These are phyloP conservation scores for Tichodroma muraria DNA, from an alignment of 2,113 vertebrate genomes.

Conservation along the genomic window DNA sequence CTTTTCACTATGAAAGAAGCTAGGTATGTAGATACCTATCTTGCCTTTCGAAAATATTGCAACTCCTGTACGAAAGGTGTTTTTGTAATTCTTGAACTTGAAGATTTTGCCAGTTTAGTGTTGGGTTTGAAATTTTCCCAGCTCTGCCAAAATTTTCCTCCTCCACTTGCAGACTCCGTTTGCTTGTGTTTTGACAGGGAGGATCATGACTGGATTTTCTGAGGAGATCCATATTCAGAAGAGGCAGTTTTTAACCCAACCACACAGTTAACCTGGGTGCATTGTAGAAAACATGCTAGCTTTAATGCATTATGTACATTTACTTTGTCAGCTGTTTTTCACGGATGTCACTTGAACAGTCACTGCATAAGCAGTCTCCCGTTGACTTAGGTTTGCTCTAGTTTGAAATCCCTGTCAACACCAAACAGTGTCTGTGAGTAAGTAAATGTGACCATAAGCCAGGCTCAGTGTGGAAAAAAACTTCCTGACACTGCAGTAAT, in stretches of 20 bases:
- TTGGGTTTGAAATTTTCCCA: background rate
- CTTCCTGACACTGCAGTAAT: background rate
- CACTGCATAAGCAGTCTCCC: background rate
- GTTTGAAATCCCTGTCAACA: conserved; percentile 7
- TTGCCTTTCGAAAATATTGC: background rate
- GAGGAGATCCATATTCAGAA: background rate
- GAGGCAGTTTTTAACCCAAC: background rate
- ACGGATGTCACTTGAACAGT: background rate
- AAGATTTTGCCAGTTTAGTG: background rate
- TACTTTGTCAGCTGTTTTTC: background rate
- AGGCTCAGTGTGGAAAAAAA: background rate
- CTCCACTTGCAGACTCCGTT: background rate
- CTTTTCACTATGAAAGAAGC: background rate
- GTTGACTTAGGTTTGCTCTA: background rate
- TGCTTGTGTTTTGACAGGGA: background rate
- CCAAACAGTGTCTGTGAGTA: background rate
- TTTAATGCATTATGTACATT: background rate
- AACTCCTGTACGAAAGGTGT: background rate
- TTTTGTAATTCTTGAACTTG: background rate
- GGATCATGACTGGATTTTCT: background rate
- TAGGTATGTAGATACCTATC: background rate
- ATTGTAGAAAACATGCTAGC: background rate
- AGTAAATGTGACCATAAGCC: background rate
- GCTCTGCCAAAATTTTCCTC: background rate
- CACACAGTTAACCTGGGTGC: background rate